Evolutionary conservation across 2,797 vertebrate genomes (phyloP).

Genomic region (Periophthalmus magnuspinnatus): DNA sequence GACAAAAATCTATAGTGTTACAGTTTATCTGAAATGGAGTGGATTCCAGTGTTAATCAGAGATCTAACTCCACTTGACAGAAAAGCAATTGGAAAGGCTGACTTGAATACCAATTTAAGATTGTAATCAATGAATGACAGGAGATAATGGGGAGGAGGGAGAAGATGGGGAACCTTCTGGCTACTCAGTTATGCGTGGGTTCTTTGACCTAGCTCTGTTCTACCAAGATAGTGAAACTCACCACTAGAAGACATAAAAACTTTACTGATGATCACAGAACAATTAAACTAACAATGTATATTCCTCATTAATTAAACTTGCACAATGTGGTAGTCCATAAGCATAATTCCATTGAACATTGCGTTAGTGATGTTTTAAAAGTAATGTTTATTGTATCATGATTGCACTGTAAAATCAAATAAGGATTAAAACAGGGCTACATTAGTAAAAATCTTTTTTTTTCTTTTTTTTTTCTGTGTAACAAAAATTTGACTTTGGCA

Average conservation of each 20-base stretch:
- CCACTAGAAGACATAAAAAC: neutral
- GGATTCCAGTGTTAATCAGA: neutral
- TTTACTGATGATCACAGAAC: too few species aligned
- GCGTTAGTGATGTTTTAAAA: too few species aligned
- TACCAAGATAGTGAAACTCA: neutral
- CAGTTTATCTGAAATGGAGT: neutral
- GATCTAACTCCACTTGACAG: constrained; percentile 1
- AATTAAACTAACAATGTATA: too few species aligned
- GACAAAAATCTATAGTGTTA: neutral
- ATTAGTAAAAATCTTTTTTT: too few species aligned
- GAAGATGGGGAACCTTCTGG: neutral
- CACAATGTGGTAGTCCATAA: too few species aligned
- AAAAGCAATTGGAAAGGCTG: constrained; percentile 5
- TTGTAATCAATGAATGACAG: constrained; percentile 1
- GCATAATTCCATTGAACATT: too few species aligned
- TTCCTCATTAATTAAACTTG: too few species aligned
- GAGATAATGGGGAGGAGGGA: neutral
- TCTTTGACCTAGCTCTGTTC: neutral
- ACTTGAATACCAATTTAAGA: neutral
- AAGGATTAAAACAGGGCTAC: too few species aligned
- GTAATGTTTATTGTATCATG: too few species aligned
- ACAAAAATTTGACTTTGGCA: too few species aligned
- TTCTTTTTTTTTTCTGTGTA: too few species aligned
- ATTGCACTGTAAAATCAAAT: too few species aligned
- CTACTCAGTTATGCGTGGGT: neutral